Evolutionary conservation across 2,888 invertebrate species (phyloP).

Genomic region (Folsomia manolachei): DNA sequence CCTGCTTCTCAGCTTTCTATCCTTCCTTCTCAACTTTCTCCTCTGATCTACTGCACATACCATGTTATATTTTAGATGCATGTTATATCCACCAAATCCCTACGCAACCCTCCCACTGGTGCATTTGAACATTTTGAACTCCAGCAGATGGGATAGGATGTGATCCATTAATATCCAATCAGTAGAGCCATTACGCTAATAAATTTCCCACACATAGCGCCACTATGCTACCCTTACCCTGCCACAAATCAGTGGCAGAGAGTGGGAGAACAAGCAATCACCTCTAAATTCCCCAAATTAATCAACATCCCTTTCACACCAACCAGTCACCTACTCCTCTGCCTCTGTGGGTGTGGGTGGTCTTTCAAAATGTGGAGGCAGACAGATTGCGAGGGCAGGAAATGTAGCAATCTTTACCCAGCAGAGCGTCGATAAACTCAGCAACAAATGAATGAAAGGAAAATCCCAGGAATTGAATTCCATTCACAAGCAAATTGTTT

Average conservation of each 20-base stretch:
- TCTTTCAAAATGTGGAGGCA: no score
- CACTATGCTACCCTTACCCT: no score
- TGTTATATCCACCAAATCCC: no score
- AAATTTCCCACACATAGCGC: not conserved
- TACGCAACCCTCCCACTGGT: no score
- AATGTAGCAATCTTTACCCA: not conserved
- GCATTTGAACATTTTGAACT: no score
- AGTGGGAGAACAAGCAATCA: constrained; percentile 4
- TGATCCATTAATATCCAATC: constrained; percentile 5
- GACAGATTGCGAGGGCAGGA: no score
- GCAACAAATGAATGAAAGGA: not conserved
- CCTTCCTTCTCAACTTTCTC: not conserved
- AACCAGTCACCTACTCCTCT: no score
- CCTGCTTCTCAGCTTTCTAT: not conserved
- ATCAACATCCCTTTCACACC: not conserved
- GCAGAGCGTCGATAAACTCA: not conserved
- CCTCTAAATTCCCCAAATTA: not conserved
- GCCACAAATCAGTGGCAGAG: not conserved
- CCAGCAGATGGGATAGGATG: not conserved
- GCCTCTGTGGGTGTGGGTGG: no score
- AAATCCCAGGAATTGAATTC: not conserved
- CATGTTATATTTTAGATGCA: no score
- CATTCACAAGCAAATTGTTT: not conserved
- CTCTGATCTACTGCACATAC: not conserved
- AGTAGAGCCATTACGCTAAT: not conserved